Evolutionary conservation across 2,797 vertebrate species (phyloP).

Genomic region (Labroides dimidiatus): DNA sequence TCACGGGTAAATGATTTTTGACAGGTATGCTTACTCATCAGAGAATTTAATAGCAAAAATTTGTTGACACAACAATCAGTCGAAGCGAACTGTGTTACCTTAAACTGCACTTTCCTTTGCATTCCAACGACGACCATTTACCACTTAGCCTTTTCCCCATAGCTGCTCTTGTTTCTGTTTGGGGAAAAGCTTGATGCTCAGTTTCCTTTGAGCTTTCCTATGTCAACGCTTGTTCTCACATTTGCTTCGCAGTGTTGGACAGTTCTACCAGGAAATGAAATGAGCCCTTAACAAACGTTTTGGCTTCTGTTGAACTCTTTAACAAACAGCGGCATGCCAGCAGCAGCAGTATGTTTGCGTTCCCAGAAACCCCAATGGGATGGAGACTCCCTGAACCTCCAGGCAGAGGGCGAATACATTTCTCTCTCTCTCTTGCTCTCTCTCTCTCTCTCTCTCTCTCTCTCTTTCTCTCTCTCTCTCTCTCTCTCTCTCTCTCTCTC

Average conservation of each 20-base stretch:
- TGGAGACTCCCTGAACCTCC: slow-evolving; percentile 64
- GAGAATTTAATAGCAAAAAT: slow-evolving; percentile 18
- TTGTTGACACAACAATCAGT: slow-evolving; percentile 1
- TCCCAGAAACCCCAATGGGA: slow-evolving; percentile 76
- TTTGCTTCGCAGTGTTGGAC: slow-evolving; percentile 67
- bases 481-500: too few relatives aligned
- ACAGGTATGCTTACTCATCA: slow-evolving; percentile 21
- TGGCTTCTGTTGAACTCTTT: slow-evolving; percentile 82
- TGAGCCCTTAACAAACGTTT: slow-evolving; percentile 81
- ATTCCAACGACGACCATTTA: slow-evolving; percentile 37
- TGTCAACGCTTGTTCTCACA: slow-evolving; percentile 74
- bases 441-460: too few relatives aligned
- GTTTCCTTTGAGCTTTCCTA: slow-evolving; percentile 72
- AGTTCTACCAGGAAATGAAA: slow-evolving; percentile 79
- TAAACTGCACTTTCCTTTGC: slow-evolving; percentile 25
- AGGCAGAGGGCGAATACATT: slow-evolving; percentile 46
- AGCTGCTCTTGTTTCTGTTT: slow-evolving; percentile 63
- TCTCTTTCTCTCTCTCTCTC: too few relatives aligned
- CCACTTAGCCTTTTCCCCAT: slow-evolving; percentile 15
- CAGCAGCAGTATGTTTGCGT: slow-evolving; percentile 75
- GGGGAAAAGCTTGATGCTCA: slow-evolving; percentile 50
- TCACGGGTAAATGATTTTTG: neutral
- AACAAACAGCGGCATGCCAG: slow-evolving; percentile 68
- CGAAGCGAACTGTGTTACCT: neutral
- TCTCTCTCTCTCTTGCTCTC: slow-evolving; percentile 52